These are phyloP conservation scores for Gallinago undulata DNA, from an alignment of 2,113 vertebrate genomes.

Conservation along the genomic window DNA sequence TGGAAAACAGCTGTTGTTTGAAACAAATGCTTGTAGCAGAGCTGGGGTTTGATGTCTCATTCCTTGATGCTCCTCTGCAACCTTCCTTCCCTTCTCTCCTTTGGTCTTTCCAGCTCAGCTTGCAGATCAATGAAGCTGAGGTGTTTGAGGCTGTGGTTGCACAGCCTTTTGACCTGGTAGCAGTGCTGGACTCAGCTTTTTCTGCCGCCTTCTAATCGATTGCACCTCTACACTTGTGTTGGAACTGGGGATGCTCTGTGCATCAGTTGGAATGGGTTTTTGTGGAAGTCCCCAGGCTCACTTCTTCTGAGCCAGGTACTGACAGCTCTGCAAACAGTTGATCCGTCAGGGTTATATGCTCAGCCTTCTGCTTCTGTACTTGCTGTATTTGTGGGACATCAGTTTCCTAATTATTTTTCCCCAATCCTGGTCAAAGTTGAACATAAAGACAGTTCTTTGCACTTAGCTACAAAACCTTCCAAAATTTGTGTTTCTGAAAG, in stretches of 20 bases:
- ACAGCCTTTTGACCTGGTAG: not conserved
- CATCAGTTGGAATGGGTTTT: not conserved
- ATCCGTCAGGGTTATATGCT: rapidly evolving
- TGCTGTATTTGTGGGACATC: not conserved
- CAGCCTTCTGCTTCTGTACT: not conserved
- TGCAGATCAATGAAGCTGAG: not conserved
- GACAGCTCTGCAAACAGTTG: not conserved
- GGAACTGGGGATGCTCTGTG: not conserved
- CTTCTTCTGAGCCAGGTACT: not conserved
- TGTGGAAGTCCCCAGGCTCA: not conserved
- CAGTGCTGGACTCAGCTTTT: not conserved
- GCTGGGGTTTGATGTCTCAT: not conserved
- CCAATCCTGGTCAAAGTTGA: not conserved
- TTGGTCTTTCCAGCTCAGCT: not conserved
- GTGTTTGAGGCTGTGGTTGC: no score
- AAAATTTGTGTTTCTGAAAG: not conserved
- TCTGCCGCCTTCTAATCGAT: not conserved
- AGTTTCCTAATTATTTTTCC: not conserved
- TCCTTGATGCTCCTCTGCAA: not conserved
- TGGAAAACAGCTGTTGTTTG: constrained; percentile 15
- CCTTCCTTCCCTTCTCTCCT: not conserved
- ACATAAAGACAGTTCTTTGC: not conserved
- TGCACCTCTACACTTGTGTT: not conserved
- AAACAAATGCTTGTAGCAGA: not conserved
- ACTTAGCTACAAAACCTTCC: not conserved